These are phyloP conservation scores for Clamator glandarius DNA, from an alignment of 2,797 vertebrate genomes.

Conservation along the genomic window DNA sequence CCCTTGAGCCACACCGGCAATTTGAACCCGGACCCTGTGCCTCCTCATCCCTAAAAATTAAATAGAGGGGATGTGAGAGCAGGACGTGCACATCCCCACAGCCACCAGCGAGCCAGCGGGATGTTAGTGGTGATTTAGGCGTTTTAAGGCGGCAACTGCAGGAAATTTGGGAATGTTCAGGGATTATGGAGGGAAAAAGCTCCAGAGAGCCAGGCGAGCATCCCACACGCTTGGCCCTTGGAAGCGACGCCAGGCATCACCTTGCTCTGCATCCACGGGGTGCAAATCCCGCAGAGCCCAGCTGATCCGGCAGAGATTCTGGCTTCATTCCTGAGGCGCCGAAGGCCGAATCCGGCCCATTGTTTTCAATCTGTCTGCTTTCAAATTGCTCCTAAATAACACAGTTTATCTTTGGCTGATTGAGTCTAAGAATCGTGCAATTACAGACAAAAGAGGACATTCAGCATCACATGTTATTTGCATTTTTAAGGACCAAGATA, in stretches of 20 bases:
- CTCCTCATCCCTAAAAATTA: neutral
- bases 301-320: neutral
- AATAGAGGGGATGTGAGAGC: fast-evolving
- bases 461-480: slow-evolving; percentile 55
- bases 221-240: neutral
- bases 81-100: neutral
- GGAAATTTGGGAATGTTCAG: neutral
- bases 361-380: slow-evolving; percentile 65
- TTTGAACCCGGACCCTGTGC: neutral
- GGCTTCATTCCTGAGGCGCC: neutral
- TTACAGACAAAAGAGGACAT: slow-evolving; percentile 66
- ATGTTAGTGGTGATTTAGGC: neutral
- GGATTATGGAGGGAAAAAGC: neutral
- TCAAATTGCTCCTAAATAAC: slow-evolving; percentile 67
- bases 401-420: slow-evolving; percentile 67
- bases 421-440: slow-evolving; percentile 66
- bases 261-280: fast-evolving
- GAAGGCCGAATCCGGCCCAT: slow-evolving; percentile 3
- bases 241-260: neutral
- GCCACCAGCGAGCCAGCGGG: neutral
- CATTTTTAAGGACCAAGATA: slow-evolving; percentile 61
- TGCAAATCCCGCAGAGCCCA: neutral
- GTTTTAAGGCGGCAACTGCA: neutral
- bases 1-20: too few relatives aligned
- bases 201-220: neutral